Evolutionary conservation across 2,888 invertebrate species (phyloP).

Genomic region (Andrena bucephala): DNA sequence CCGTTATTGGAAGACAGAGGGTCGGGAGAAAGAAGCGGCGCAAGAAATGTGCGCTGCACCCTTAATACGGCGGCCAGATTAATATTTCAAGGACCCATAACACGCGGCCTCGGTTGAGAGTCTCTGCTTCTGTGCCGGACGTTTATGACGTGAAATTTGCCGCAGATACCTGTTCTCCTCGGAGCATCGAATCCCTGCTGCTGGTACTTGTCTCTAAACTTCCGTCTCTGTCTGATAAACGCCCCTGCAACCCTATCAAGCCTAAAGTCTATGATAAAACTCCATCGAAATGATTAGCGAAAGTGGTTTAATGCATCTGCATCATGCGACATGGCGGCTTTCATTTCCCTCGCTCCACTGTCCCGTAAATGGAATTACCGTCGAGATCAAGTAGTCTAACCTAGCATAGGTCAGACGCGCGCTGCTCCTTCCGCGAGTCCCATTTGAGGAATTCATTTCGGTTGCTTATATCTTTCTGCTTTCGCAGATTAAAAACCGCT

Average conservation of each 20-base stretch:
- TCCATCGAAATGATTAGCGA: background rate
- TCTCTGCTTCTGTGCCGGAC: conserved; percentile 39
- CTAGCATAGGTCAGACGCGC: conserved; percentile 9
- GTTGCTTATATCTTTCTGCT: conserved; percentile 24
- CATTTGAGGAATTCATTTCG: conserved; percentile 44
- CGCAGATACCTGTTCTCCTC: conserved; percentile 47
- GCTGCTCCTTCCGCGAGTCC: background rate
- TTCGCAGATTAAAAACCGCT: conserved; percentile 31
- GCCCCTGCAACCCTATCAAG: background rate
- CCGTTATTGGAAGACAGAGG: background rate
- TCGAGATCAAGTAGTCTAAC: conserved; percentile 19
- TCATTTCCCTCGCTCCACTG: background rate
- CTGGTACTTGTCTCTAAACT: conserved; percentile 27
- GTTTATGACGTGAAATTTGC: conserved; percentile 58
- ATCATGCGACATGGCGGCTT: background rate
- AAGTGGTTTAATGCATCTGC: background rate
- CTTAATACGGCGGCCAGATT: conserved; percentile 11
- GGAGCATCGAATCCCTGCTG: background rate
- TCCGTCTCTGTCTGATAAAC: background rate
- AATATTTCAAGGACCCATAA: conserved; percentile 36
- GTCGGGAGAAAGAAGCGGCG: background rate
- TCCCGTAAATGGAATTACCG: conserved; percentile 5
- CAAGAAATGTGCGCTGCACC: background rate
- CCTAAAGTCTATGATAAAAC: background rate
- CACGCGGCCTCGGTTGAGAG: conserved; percentile 20